Base-by-base conservation (phyloP, 2,113 vertebrate genomes). In the Hemichromis elongatus region DNA sequence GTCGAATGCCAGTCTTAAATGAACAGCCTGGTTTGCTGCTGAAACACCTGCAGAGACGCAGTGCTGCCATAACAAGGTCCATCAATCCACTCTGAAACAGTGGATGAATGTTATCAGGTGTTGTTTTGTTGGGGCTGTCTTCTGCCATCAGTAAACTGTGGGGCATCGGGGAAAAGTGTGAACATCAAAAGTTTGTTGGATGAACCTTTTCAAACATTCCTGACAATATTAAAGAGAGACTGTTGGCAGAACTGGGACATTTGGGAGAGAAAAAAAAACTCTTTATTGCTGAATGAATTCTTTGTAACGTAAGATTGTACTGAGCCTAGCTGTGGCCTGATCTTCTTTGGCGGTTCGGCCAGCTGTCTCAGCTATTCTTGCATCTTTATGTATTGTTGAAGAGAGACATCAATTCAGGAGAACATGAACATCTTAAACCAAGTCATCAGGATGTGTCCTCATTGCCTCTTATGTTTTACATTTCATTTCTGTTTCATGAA, bases 241-340 rank as follows among this genome's bases (percentile, higher is more conserved):
- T 68, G 19, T n/a, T 88, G 88, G 81, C 79, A 90, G 81, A 93
- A 83, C 86, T 91, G 82, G 90, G 85, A 66, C 90, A 90, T 24
- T 77, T 37, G 55, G 21, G 14, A 9, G 26, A 37, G 28, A 9
- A 30, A 35, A 0, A 35, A 30, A 28, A 1, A 6, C 9, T 47
- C 59, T 77, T 53, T 70, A 56, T 66, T 45, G 21, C 75, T 57
- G 16, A 70, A 84, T 83, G 83, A 86, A 88, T 85, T 88, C 79
- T 85, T 86, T 37, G 24, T 80, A 42, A 53, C 81, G 14, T 26
- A 77, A 75, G n/a, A 59, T 73, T 10, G 5, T 2, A 24, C 1
- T 40, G 2, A 66, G 57, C 26, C 9, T 1, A 19, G 55, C 57
- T 24, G 30, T 28, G 68, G 83, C 84, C 37, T 89, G 78, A 59